Evolutionary conservation across 2,888 invertebrate species (phyloP).

Genomic region (Clivina fossor): DNA sequence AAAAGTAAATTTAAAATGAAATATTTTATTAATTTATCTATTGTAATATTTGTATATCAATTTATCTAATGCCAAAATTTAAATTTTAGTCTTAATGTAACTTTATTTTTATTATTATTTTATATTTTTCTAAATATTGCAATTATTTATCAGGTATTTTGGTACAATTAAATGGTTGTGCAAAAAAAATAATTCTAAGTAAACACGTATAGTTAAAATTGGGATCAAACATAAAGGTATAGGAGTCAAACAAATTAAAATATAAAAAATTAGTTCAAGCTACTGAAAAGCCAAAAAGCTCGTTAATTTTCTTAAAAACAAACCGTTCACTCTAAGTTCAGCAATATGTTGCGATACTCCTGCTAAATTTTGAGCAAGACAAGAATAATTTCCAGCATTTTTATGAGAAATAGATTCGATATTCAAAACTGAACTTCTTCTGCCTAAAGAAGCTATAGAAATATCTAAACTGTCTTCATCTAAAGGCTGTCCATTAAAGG

Average conservation of each 20-base stretch:
- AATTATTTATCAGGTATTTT: no score
- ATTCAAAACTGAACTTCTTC: conserved; percentile 61
- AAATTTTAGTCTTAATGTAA: no score
- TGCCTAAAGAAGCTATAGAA: conserved; percentile 58
- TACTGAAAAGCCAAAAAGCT: neutral
- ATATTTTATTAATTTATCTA: no score
- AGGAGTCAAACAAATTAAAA: conserved; percentile 1
- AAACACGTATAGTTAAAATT: neutral
- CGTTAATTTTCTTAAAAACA: conserved; percentile 50
- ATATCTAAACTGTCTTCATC: conserved; percentile 50
- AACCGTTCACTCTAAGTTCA: conserved; percentile 64
- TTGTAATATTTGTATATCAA: no score
- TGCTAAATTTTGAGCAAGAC: conserved; percentile 61
- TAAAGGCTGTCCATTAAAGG: conserved; percentile 60
- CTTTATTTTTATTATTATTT: no score
- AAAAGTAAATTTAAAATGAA: no score
- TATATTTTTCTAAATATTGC: no score
- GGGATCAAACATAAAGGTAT: neutral
- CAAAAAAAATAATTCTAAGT: neutral
- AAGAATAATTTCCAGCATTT: conserved; percentile 65
- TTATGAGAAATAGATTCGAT: conserved; percentile 63
- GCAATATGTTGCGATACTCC: conserved; percentile 59
- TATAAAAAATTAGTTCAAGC: no score
- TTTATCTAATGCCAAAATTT: no score
- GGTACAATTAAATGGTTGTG: neutral